A percentile compares a stretch with the other conserved stretches of the same genome.
phyloP scores from a whole-genome alignment of 2,797 vertebrate genomes.

The Tokudaia tokunoshimensis region DNA sequence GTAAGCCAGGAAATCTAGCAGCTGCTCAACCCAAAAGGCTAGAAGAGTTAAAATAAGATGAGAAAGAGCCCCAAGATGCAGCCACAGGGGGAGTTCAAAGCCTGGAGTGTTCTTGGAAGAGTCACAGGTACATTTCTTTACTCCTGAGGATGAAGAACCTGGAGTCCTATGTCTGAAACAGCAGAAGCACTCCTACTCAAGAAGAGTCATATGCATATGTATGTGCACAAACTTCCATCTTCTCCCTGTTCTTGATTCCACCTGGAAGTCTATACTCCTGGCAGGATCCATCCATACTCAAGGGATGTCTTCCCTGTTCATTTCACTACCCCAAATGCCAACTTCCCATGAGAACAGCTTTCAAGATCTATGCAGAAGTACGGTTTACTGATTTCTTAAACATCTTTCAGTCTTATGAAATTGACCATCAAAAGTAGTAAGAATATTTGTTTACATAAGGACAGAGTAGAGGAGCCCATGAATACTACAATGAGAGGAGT shows the following conservation, averaged over 20 bases:
- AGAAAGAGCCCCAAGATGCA: neutral
- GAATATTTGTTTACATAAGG: neutral
- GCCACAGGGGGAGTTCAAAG: neutral
- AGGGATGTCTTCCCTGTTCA: neutral
- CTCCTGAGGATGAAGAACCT: neutral
- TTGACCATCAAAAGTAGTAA: neutral
- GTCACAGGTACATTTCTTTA: too few species aligned
- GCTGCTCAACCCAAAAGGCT: neutral
- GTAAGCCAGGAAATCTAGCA: neutral
- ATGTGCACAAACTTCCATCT: neutral
- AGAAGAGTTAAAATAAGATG: neutral
- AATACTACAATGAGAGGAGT: neutral
- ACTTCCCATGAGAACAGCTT: neutral
- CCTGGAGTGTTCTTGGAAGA: neutral
- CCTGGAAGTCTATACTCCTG: neutral
- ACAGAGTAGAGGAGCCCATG: neutral
- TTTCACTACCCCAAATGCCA: neutral
- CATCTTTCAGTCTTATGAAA: neutral
- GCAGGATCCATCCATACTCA: neutral
- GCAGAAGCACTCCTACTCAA: neutral
- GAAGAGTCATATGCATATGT: neutral
- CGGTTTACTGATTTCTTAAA: neutral
- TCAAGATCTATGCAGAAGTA: neutral
- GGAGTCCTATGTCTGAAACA: neutral
- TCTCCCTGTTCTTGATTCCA: neutral